These are phyloP conservation scores for Chionodraco myersi DNA, from an alignment of 2,113 vertebrate genomes.

Conservation along the genomic window DNA sequence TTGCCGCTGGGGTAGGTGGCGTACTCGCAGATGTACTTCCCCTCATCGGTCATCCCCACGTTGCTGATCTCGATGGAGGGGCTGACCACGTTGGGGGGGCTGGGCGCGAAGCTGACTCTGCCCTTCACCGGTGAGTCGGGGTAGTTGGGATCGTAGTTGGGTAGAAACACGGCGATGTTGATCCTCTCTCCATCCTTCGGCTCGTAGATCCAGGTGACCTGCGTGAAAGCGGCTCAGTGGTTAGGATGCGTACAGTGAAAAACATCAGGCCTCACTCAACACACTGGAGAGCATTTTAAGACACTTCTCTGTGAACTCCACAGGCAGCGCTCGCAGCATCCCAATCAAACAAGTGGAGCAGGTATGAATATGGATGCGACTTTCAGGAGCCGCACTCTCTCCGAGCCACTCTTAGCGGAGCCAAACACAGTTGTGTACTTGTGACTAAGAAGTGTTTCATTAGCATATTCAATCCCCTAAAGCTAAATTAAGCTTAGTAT, in stretches of 20 bases:
- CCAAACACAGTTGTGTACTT: slow-evolving; percentile 56
- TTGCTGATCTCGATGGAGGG: slow-evolving; percentile 84
- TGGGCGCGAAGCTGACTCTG: slow-evolving; percentile 74
- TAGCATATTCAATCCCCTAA: slow-evolving; percentile 72
- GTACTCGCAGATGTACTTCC: slow-evolving; percentile 89
- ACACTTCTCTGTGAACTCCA: slow-evolving; percentile 47
- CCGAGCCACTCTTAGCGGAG: background rate
- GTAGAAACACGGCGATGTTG: slow-evolving; percentile 88
- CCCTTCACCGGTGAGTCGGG: slow-evolving; percentile 71
- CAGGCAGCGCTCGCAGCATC: slow-evolving; percentile 30
- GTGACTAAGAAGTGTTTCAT: slow-evolving; percentile 57
- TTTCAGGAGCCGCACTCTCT: slow-evolving; percentile 32
- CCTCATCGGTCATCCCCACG: slow-evolving; percentile 85
- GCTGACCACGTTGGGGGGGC: slow-evolving; percentile 65
- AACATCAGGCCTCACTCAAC: slow-evolving; percentile 33
- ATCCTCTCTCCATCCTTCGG: slow-evolving; percentile 35
- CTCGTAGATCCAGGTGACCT: slow-evolving; percentile 89
- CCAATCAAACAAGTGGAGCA: slow-evolving; percentile 56
- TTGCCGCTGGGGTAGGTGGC: slow-evolving; percentile 89
- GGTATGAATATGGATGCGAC: slow-evolving; percentile 72
- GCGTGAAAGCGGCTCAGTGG: slow-evolving; percentile 25
- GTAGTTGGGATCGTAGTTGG: slow-evolving; percentile 79
- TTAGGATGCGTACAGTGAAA: slow-evolving; percentile 5
- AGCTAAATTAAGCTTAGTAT: slow-evolving; percentile 62
- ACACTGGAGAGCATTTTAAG: slow-evolving; percentile 43